Base-by-base conservation (phyloP, 2,797 vertebrate genomes). In the Falco rusticolus region DNA sequence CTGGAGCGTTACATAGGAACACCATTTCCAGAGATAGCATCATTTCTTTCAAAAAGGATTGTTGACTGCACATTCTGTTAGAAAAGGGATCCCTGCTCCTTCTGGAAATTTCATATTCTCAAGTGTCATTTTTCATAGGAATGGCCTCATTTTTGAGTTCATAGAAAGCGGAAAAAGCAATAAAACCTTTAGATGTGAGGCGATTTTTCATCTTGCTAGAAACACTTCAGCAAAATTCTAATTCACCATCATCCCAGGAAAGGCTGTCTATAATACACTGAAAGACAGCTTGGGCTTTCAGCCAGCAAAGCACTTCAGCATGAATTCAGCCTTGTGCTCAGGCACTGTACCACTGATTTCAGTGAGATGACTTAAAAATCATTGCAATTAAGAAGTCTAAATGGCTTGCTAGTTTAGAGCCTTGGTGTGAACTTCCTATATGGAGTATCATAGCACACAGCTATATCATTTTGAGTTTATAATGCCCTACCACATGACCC, bases 291-390 rank as follows among this genome's bases (percentile, higher is more conserved):
- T 80, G 93, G 96, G 96, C 96, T 94, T 51, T n/a, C 72, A 82
- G 95, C 96, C 96, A 97, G 78, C 79, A 93, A 92, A 97, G 90
- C 94, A 95, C 92, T 97, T 85, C 94, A 83, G 90, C 64, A 56
- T 74, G 71, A 89, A 87, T 96, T 87, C 93, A 95, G 93, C 94
- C 94, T 77, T 68, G 83, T 79, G 63, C 89, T 71, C 29, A 66
- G 70, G 51, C 57, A 19, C 57, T 41, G 59, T 6, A 89, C 80
- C 74, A 51, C 87, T 83, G 75, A 74, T 84, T 95, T 56, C 37
- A 89, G 74, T 31, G 60, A 64, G 53, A 57, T 64, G 68, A 90
- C 78, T 95, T 80, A 54, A 84, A 84, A 92, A 84, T n/a, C 84
- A 64, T 83, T n/a, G 84, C 90, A 96, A 84, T 90, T 94, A 87